Conservation (phyloP, 2,797 vertebrate genomes). For the Sebastes itinus region DNA sequence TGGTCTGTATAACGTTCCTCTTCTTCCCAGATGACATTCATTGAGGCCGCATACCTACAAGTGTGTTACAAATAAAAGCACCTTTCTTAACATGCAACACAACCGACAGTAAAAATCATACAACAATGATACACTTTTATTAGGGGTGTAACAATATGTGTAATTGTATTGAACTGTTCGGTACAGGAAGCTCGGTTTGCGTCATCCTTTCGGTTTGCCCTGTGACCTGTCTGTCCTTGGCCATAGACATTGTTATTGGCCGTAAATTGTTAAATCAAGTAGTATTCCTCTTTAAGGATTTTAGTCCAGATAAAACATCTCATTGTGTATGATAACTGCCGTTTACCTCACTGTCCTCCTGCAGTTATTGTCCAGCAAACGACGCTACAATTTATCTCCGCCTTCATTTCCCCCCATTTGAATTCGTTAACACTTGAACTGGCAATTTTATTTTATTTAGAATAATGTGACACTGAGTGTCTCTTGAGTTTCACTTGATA, state of each 20-base stretch:
- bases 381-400: slow-evolving; percentile 2
- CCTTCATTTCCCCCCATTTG: slow-evolving; percentile 5
- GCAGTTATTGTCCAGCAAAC: slow-evolving; percentile 20
- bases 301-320: slow-evolving; percentile 4
- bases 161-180: no score
- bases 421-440: slow-evolving; percentile 16
- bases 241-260: neutral
- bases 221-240: slow-evolving; percentile 1
- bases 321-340: neutral
- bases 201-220: no score
- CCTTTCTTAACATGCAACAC: no score
- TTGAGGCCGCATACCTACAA: no score
- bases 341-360: slow-evolving; percentile 7
- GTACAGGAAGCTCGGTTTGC: no score
- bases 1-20: no score
- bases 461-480: slow-evolving; percentile 30
- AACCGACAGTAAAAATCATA: no score
- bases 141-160: no score
- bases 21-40: no score
- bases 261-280: neutral
- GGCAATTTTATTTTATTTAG: neutral
- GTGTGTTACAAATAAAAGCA: no score
- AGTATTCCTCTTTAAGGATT: neutral
- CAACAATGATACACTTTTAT: no score
- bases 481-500: slow-evolving; percentile 51